phyloP scores from a whole-genome alignment of 2,888 invertebrate species.

The Norana najaformis region DNA sequence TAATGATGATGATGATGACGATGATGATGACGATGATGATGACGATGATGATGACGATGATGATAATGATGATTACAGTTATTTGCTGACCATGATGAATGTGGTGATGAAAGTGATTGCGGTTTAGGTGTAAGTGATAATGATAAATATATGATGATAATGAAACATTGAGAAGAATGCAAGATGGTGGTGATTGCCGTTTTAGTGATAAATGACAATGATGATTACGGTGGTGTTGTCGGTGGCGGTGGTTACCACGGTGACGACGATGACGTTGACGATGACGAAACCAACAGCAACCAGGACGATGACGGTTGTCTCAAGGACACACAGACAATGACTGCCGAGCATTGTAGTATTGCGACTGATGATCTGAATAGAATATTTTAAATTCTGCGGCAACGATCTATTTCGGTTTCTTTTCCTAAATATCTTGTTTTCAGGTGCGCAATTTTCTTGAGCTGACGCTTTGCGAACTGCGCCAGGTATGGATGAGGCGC shows the following conservation, averaged over 20 bases:
- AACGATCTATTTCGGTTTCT: not conserved
- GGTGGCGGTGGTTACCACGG: too few species aligned
- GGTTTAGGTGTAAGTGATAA: not conserved
- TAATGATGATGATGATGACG: conserved; percentile 18
- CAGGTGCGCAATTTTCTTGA: conserved; percentile 63
- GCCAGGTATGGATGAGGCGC: conserved; percentile 62
- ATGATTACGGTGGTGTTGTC: too few species aligned
- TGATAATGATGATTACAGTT: not conserved
- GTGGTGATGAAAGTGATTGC: not conserved
- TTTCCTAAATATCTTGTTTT: not conserved
- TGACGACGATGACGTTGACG: not conserved
- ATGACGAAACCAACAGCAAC: too few species aligned
- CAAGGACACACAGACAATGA: not conserved
- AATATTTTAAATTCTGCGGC: not conserved
- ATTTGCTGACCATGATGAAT: too few species aligned
- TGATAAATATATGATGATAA: not conserved
- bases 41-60: not conserved
- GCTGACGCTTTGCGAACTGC: conserved; percentile 57
- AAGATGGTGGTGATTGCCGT: not conserved
- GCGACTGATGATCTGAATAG: not conserved
- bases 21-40: not conserved
- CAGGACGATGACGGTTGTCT: not conserved
- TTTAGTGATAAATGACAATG: not conserved
- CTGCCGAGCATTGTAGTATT: not conserved
- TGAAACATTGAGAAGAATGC: not conserved